These are phyloP conservation scores for Machimus atricapillus DNA, from an alignment of 2,888 invertebrate species.

Conservation along the genomic window DNA sequence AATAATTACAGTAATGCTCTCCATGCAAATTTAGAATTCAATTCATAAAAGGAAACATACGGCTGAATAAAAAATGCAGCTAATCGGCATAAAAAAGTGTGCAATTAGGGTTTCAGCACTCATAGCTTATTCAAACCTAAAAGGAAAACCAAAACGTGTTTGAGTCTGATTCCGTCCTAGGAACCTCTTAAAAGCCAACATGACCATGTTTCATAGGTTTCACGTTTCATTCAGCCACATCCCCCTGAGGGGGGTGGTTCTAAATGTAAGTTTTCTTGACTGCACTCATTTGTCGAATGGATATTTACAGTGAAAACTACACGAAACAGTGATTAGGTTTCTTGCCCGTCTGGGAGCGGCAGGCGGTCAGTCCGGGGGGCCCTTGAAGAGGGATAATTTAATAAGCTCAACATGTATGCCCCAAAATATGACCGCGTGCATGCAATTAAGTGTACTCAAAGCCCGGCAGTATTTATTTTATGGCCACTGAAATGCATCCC, in stretches of 20 bases:
- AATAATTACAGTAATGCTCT: background rate
- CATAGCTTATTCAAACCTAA: background rate
- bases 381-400: slow-evolving; percentile 2
- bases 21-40: background rate
- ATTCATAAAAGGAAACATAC: background rate
- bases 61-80: background rate
- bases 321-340: slow-evolving; percentile 18
- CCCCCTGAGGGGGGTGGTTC: background rate
- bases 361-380: background rate
- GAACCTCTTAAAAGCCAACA: background rate
- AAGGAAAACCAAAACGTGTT: background rate
- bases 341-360: background rate
- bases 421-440: slow-evolving; percentile 24
- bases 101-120: background rate
- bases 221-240: background rate
- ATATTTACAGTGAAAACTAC: slow-evolving; percentile 20
- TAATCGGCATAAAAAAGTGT: background rate
- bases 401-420: slow-evolving; percentile 33
- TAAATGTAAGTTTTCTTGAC: background rate
- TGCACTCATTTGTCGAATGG: slow-evolving; percentile 19
- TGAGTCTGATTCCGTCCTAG: background rate
- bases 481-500: slow-evolving; percentile 44
- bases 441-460: slow-evolving; percentile 30
- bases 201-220: background rate
- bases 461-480: slow-evolving; percentile 33